Percentiles rank a stretch among this genome's conserved stretches.
These are phyloP conservation scores for Athene cunicularia DNA, from an alignment of 2,113 vertebrate species.

Conservation along the genomic window DNA sequence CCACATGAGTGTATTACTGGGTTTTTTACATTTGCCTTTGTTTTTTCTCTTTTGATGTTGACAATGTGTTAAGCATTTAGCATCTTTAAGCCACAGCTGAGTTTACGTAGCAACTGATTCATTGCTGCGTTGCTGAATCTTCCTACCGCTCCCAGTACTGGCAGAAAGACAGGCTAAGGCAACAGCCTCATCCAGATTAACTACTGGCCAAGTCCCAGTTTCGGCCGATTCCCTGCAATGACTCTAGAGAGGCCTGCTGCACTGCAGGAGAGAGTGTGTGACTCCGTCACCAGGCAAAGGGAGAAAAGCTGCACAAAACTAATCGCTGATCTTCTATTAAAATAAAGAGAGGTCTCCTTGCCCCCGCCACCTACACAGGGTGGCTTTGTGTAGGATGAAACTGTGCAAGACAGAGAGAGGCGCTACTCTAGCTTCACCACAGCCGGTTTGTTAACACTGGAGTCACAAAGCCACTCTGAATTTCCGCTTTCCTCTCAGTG, in stretches of 20 bases:
- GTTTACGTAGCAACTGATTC: not conserved
- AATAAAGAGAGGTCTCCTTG: not conserved
- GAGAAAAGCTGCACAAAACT: not conserved
- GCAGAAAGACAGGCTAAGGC: not conserved
- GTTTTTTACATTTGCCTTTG: not conserved
- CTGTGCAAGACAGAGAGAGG: not conserved
- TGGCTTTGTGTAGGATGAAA: not conserved
- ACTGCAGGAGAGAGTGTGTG: not conserved
- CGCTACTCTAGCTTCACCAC: accelerated
- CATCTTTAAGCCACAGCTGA: not conserved
- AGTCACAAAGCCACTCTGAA: not conserved
- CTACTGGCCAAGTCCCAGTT: not conserved
- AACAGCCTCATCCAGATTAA: not conserved
- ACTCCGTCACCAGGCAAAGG: not conserved
- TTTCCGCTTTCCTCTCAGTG: not conserved
- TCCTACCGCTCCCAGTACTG: not conserved
- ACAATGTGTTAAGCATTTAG: not conserved
- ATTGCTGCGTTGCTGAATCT: not conserved
- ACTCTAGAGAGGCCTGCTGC: not conserved
- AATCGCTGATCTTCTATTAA: not conserved
- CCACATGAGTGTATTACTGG: not conserved
- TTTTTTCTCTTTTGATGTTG: not conserved
- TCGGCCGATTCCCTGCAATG: not conserved
- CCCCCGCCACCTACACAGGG: accelerated
- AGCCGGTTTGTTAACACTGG: accelerated